phyloP scores from a whole-genome alignment of 2,888 invertebrate genomes.

The Trachelus stipa region DNA sequence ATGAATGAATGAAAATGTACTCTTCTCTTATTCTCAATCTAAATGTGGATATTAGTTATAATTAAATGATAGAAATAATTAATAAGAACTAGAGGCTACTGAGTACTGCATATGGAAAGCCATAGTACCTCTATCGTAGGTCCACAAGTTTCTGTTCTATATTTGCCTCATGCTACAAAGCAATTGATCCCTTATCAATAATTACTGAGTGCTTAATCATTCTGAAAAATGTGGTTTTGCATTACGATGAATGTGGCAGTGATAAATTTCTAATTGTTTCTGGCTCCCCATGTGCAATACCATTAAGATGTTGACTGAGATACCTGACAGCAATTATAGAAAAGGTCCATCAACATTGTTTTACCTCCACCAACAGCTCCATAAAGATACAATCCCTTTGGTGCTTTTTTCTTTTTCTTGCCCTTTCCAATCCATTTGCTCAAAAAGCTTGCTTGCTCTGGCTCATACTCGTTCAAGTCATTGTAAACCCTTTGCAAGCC shows the following conservation, averaged over 20 bases:
- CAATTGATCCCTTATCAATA: not conserved
- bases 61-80: constrained; percentile 7
- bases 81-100: constrained; percentile 9
- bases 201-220: not conserved
- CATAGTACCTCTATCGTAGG: constrained; percentile 16
- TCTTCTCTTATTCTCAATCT: constrained; percentile 79
- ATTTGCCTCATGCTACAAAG: not conserved
- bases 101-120: constrained; percentile 46
- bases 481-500: constrained; percentile 78
- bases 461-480: constrained; percentile 73
- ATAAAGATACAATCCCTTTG: constrained; percentile 87
- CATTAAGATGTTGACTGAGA: constrained; percentile 27
- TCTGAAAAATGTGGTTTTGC: not conserved
- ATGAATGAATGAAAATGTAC: constrained; percentile 99
- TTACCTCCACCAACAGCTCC: constrained; percentile 97
- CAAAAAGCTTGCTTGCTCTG: constrained; percentile 67
- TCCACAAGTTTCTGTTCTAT: not conserved
- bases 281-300: constrained; percentile 46
- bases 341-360: constrained; percentile 99
- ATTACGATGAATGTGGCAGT: not conserved
- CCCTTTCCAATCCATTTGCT: constrained; percentile 66
- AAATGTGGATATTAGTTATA: constrained; percentile 27
- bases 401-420: constrained; percentile 66
- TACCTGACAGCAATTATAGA: constrained; percentile 83
- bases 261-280: not conserved